These are phyloP conservation scores for Camponotus fellah DNA, from an alignment of 2,888 invertebrate genomes.

Conservation along the genomic window DNA sequence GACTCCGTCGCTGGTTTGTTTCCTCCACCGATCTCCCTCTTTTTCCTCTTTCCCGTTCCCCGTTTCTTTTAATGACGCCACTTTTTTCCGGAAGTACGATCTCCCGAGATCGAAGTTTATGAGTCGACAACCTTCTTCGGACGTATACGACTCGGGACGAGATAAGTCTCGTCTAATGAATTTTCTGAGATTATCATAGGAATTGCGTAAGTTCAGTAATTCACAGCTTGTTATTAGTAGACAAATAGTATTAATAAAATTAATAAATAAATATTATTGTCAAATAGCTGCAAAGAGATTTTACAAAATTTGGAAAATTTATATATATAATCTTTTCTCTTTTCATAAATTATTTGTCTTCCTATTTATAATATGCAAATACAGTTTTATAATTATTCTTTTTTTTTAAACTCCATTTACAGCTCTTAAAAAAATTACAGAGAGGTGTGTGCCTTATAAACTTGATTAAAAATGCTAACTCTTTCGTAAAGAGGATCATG, in stretches of 20 bases:
- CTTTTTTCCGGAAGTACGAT: slow-evolving; percentile 29
- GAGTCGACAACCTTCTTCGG: slow-evolving; percentile 9
- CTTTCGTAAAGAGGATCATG: background rate
- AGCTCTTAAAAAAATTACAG: background rate
- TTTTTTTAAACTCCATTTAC: background rate
- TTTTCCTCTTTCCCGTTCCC: slow-evolving; percentile 9
- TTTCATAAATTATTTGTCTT: background rate
- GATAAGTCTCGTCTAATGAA: slow-evolving; percentile 33
- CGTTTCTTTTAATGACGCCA: slow-evolving; percentile 40
- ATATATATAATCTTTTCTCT: background rate
- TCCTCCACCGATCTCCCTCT: background rate
- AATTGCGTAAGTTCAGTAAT: background rate
- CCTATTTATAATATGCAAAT: background rate
- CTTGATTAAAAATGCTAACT: background rate
- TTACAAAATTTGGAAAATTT: background rate
- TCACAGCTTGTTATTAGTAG: background rate
- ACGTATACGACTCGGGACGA: slow-evolving; percentile 17
- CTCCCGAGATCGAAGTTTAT: slow-evolving; percentile 48
- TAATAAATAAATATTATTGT: background rate
- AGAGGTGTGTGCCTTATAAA: background rate
- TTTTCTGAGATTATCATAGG: slow-evolving; percentile 1
- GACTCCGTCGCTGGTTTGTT: background rate
- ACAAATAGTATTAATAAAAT: background rate
- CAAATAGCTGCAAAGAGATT: background rate
- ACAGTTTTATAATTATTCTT: background rate